Conservation (phyloP, 2,888 invertebrate genomes). For the Cephus pygmeus region DNA sequence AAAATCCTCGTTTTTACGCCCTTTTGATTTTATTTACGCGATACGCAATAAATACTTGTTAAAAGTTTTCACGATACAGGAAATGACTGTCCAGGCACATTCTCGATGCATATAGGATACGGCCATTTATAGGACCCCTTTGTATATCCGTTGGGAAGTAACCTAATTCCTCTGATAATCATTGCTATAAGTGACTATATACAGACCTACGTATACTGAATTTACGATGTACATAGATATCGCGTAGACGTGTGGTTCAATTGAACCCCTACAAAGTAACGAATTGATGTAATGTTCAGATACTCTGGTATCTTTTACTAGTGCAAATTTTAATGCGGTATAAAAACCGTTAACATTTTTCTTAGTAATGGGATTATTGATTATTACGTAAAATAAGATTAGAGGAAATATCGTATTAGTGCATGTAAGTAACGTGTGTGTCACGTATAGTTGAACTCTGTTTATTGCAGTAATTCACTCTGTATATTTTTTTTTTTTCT, state of each 20-base stretch:
- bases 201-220: conserved; percentile 28
- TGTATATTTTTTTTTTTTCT: background rate
- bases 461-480: background rate
- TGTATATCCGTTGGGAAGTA: conserved; percentile 44
- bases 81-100: conserved; percentile 9
- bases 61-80: background rate
- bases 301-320: background rate
- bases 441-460: no score
- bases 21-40: background rate
- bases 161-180: conserved; percentile 41
- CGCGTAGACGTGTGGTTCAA: conserved; percentile 13
- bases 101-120: conserved; percentile 36
- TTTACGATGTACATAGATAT: conserved; percentile 18
- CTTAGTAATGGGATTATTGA: background rate
- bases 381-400: background rate
- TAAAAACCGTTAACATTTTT: background rate
- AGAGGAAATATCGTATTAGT: background rate
- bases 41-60: background rate
- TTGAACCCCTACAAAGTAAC: background rate
- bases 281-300: background rate
- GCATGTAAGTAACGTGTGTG: background rate
- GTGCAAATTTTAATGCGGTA: background rate
- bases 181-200: conserved; percentile 34
- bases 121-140: conserved; percentile 39
- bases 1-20: no score